Base-by-base conservation (phyloP, 2,113 vertebrate species). In the Irena cyanogastra region DNA sequence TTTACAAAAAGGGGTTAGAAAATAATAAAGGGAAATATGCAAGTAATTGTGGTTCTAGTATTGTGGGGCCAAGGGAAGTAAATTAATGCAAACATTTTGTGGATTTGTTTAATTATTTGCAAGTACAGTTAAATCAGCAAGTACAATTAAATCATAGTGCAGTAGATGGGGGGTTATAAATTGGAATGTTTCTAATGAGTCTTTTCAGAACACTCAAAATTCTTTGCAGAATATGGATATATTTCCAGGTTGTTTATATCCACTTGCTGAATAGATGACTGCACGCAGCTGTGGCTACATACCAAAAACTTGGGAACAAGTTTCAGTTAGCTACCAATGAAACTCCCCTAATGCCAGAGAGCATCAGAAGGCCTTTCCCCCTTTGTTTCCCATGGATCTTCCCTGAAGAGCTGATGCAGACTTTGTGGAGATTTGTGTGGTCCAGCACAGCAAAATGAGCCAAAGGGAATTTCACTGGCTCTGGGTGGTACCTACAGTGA, bases 11-110 rank as follows among this genome's bases (percentile, higher is more conserved):
- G 94, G 95, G 96, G 97, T 97, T 97, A 95, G 96, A 97, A 98
- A 98, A 98, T 94, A 97, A 96, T 72, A 96, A 94, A 96, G 95
- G 97, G 95, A 97, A 98, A 98, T 97, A 97, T 95, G 97, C 94
- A 98, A 97, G 97, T 97, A 98, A 98, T 97, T 97, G 97, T 76
- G 93, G 93, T 75, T 92, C 82, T 96, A 94, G 89, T 68, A 84
- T 94, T 83, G 92, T 44, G 20, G 80, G 97, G 95, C 97, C 96
- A 96, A 97, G 87, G 76, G 92, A 96, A 97, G 97, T 86, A 97
- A 98, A 95, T 95, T 94, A 97, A 97, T 44, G 66, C 95, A 97
- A 98, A 97, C 90, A 95, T 95, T 97, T 96, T 96, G 72, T 95
- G 94, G 96, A 97, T 97, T 96, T 94, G 89, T 97, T 97, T 97